Evolutionary conservation across 2,113 vertebrate species (phyloP).

Genomic region (Eudorcas thomsonii): DNA sequence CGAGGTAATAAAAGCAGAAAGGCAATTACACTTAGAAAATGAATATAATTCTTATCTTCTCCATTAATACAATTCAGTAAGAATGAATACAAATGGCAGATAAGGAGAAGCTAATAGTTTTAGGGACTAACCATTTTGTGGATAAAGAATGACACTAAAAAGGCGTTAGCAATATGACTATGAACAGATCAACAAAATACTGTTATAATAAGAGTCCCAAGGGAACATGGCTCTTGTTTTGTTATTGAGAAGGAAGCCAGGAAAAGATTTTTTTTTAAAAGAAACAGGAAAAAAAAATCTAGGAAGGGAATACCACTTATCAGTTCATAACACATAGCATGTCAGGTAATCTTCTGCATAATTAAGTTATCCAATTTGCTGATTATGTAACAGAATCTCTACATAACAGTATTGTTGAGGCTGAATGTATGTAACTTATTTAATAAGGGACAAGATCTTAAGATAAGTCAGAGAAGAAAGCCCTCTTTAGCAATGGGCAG

Average conservation of each 20-base stretch:
- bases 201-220: background rate
- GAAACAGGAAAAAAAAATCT: background rate
- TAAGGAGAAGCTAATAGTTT: background rate
- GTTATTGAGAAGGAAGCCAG: background rate
- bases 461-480: conserved; percentile 40
- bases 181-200: conserved; percentile 18
- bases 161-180: background rate
- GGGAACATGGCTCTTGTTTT: background rate
- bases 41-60: background rate
- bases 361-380: background rate
- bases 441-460: background rate
- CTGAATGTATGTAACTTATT: background rate
- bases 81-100: background rate
- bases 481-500: conserved; percentile 7
- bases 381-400: conserved; percentile 12
- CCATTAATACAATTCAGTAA: conserved; percentile 4
- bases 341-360: background rate
- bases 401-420: background rate
- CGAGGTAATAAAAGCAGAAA: background rate
- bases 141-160: conserved; percentile 6
- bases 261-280: background rate
- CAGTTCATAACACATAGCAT: background rate
- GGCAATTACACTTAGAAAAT: background rate
- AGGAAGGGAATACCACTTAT: background rate
- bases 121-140: background rate